Percentiles rank a stretch among this genome's conserved stretches.
These are phyloP conservation scores for Archocentrus centrarchus DNA, from an alignment of 2,113 vertebrate species.

Conservation along the genomic window DNA sequence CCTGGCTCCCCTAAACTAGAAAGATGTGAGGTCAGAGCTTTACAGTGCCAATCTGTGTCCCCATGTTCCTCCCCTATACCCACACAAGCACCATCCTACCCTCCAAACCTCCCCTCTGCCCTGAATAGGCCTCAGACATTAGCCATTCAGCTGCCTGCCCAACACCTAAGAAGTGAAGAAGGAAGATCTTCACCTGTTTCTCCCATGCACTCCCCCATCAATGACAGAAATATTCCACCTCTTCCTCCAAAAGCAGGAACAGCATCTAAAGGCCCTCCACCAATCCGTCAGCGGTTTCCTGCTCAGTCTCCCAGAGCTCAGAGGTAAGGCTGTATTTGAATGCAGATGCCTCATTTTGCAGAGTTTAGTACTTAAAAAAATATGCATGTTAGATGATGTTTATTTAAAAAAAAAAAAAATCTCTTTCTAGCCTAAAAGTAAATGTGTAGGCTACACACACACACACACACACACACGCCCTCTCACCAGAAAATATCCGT, in stretches of 20 bases:
- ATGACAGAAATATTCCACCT: slow-evolving; percentile 70
- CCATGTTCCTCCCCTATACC: neutral
- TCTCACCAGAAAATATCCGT: neutral
- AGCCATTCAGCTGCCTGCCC: neutral
- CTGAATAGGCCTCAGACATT: slow-evolving; percentile 49
- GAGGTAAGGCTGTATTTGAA: slow-evolving; percentile 63
- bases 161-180: neutral
- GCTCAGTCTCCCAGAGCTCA: slow-evolving; percentile 48
- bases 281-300: slow-evolving; percentile 46
- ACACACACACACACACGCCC: too few species aligned
- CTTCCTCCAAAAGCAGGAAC: slow-evolving; percentile 82
- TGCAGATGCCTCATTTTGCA: neutral
- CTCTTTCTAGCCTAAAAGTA: neutral
- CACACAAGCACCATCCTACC: neutral
- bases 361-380: neutral
- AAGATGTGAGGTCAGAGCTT: neutral
- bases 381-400: neutral
- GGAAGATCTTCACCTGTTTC: slow-evolving; percentile 33
- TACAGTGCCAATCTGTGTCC: neutral
- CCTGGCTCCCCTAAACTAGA: slow-evolving; percentile 15
- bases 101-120: neutral
- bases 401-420: neutral
- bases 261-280: slow-evolving; percentile 64
- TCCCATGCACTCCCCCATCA: neutral
- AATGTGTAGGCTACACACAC: neutral